Evolutionary conservation across 2,888 invertebrate genomes (phyloP), one percentile per base, ranked within the genome.

Genomic region (Nasonia oneida): DNA sequence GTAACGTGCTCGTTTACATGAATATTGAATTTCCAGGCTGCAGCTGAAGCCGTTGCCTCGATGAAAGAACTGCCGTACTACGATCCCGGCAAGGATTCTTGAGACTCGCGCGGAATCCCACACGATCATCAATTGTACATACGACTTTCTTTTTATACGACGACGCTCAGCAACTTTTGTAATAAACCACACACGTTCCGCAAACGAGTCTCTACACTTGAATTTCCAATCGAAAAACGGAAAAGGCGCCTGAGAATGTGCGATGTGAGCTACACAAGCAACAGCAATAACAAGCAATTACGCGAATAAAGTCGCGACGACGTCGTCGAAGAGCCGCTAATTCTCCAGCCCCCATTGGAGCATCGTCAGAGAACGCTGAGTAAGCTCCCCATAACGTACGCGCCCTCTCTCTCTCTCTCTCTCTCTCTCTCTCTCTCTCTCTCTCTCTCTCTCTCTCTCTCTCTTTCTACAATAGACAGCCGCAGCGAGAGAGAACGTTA

Each of bases 41-140:
- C 89, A 14, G 80, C 85, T 23, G 87, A 89, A 33, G 86, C 89
- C 3, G 83, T 88, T 39, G 85, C 81, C 1, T 87, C 88, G 77
- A 67, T 89, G 64, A 89, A 88, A 50, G 78, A 89, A 64, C 84
- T 89, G 80, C 86, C 89, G 6, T 90, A 88, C 86, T 90, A 90
- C 57, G 53, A 81, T 33, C 84, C 80, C 29, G 84, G 84, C 8
- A 74, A 83, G 23, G 81, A 85, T 33, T 39, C 80, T 50, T 87
- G 83, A 81, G 85, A 61, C 33, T 67, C 70, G 0, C 77, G 73
- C 6, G 77, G 77, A 61, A 61, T 53, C 5, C 23, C n/a, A 18
- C 23, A 8, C 57, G n/a, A 61, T 61, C 57, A n/a, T 61, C n/a
- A 61, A 61, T 61, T 61, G 57, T 61, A 61, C 5, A 61, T 61